Percentiles rank a stretch among this genome's conserved stretches.
These are phyloP conservation scores for Anas acuta DNA, from an alignment of 2,797 vertebrate species.

Conservation along the genomic window DNA sequence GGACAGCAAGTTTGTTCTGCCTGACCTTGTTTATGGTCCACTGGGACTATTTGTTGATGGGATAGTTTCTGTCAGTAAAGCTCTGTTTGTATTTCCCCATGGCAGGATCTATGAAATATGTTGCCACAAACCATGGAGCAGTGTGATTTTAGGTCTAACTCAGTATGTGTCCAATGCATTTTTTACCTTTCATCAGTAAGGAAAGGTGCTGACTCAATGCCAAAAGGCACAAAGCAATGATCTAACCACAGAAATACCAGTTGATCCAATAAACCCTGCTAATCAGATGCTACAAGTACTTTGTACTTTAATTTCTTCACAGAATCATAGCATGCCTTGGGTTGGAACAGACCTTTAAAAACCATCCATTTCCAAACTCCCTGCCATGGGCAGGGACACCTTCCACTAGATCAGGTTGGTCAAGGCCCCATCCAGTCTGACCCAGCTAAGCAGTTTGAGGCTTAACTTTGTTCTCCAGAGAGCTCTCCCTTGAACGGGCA, in stretches of 20 bases:
- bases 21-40: slow-evolving; percentile 21
- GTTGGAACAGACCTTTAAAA: not conserved
- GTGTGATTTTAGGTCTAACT: not conserved
- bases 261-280: not conserved
- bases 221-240: not conserved
- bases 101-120: not conserved
- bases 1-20: not conserved
- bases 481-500: not conserved
- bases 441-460: not conserved
- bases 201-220: not conserved
- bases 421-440: not conserved
- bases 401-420: not conserved
- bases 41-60: not conserved
- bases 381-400: not conserved
- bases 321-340: not conserved
- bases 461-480: not conserved
- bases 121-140: not conserved
- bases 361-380: not conserved
- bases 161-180: not conserved
- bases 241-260: not conserved
- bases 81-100: not conserved
- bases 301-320: not conserved
- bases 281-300: not conserved
- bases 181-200: not conserved
- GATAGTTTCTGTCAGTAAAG: not conserved